Evolutionary conservation across 92 coral and sea anemone species (phyloP).

Genomic region (Heliopora coerulea): DNA sequence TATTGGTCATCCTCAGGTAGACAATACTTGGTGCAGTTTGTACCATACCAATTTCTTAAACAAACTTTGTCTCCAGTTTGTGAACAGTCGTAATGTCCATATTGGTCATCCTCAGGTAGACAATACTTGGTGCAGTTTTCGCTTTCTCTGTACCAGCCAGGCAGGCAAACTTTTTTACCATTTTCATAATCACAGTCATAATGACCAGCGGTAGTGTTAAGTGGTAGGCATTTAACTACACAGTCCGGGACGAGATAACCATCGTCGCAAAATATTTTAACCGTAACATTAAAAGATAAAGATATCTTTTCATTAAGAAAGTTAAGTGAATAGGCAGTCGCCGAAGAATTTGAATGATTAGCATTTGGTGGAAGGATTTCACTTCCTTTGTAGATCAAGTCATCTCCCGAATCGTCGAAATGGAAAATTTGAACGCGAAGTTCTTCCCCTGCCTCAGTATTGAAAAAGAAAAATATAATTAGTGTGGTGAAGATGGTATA

Average conservation of each 20-base stretch:
- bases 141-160: slow-evolving; percentile 40
- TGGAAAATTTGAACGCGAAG: not conserved
- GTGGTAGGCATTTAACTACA: slow-evolving; percentile 4
- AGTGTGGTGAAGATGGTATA: too few species aligned
- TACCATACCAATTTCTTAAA: slow-evolving; percentile 38
- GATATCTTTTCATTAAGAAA: not conserved
- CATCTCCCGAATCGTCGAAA: not conserved
- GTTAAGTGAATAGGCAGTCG: not conserved
- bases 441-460: not conserved
- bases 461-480: not conserved
- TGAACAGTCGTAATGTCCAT: slow-evolving; percentile 31
- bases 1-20: slow-evolving; percentile 28
- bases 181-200: slow-evolving; percentile 34
- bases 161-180: slow-evolving; percentile 45
- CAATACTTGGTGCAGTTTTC: slow-evolving; percentile 43
- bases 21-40: slow-evolving; percentile 42
- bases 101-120: slow-evolving; percentile 35
- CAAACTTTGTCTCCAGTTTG: slow-evolving; percentile 41
- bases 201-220: slow-evolving; percentile 34
- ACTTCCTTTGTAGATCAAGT: not conserved
- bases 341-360: not conserved
- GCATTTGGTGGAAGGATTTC: not conserved
- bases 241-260: slow-evolving; percentile 19
- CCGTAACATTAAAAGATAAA: not conserved
- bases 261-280: slow-evolving; percentile 16